Base-by-base conservation (phyloP, 2,888 invertebrate genomes). In the Harpalus rubripes region DNA sequence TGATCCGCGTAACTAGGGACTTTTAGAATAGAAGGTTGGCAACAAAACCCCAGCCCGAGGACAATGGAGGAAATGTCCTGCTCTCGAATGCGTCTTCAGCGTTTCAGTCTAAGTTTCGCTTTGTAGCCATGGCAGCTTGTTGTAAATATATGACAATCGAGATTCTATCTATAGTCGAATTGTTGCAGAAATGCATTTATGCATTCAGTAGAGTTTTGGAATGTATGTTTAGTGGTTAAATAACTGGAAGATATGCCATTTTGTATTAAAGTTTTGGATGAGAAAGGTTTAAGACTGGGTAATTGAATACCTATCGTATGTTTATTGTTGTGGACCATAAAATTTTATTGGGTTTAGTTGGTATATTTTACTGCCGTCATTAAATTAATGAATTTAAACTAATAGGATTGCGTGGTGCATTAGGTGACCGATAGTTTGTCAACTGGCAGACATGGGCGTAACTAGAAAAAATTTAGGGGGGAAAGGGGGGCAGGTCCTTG, bases 1-100 rank as follows among this genome's bases (percentile, higher is more conserved):
- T 68, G 68, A 68, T 68, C 68, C 68, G 32, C n/a, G 26, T 68
- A 68, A 68, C 68, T 68, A 68, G 68, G 39, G 15, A 68, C 26
- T 68, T 68, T 68, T 39, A 12, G 32, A 39, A n/a, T 68, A n/a
- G 68, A 26, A 68, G 68, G 39, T 68, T 68, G 12, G 68, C 68
- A 68, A 68, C 68, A 68, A 68, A 68, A 68, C 68, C 63, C 68
- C 26, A n/a, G 65, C 6, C 26, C 63, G 22, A 15, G 68, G 68
- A 68, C 68, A 68, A 68, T 68, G 32, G 68, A 26, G 61, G 61
- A 16, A 61, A 63, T 26, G 63, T 63, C 26, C 32, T 65, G 32
- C 26, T 32, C 22, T 8, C n/a, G 7, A 32, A 39, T 68, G 12
- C 68, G 26, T 68, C 39, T 39, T 41, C 39, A 32, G 12, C 12